Evolutionary conservation across 2,888 invertebrate genomes (phyloP).

Genomic region (Nomada goodeniana): DNA sequence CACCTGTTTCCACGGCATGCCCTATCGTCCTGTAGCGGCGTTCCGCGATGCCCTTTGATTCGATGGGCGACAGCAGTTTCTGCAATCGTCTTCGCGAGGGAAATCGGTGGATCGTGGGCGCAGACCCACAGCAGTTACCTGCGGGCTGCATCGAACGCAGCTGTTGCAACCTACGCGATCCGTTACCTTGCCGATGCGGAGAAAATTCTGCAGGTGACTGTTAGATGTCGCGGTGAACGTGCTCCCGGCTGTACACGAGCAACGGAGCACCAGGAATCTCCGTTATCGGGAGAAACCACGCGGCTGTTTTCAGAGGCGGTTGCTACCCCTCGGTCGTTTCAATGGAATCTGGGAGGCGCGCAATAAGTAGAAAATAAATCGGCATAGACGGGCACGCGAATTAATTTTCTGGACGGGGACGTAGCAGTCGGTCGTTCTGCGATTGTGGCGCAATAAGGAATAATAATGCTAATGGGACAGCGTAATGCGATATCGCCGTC

Average conservation of each 20-base stretch:
- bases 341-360: conserved; percentile 8
- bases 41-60: conserved; percentile 1
- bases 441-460: conserved; percentile 45
- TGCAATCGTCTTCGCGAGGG: neutral
- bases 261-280: conserved; percentile 22
- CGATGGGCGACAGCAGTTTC: neutral
- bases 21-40: neutral
- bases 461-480: conserved; percentile 36
- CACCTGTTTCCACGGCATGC: neutral
- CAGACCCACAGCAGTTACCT: neutral
- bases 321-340: neutral
- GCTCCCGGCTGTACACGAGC: neutral
- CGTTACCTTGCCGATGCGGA: conserved; percentile 26
- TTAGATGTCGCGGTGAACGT: conserved; percentile 64
- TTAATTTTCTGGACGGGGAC: conserved; percentile 6
- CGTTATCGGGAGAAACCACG: conserved; percentile 37
- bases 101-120: neutral
- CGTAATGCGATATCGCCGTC: conserved; percentile 26
- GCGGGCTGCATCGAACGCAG: neutral
- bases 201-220: conserved; percentile 44
- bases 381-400: neutral
- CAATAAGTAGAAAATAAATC: neutral
- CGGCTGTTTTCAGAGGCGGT: neutral
- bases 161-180: conserved; percentile 7
- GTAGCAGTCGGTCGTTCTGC: conserved; percentile 4